phyloP scores from a whole-genome alignment of 2,797 vertebrate genomes.

The Xenentodon cancila region DNA sequence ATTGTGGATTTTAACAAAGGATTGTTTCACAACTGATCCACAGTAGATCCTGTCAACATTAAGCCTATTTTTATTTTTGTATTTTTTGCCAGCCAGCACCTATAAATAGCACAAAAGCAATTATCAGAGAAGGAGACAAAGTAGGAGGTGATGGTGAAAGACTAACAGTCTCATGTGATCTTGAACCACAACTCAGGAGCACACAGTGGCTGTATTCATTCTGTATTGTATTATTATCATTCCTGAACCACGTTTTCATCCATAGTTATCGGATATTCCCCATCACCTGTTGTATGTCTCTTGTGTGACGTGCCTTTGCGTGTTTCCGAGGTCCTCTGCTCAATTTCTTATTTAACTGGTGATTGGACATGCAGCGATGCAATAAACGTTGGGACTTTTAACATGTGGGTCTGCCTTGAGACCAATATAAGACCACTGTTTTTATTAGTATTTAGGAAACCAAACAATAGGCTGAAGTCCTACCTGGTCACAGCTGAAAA shows the following conservation, averaged over 20 bases:
- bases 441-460: too few relatives aligned
- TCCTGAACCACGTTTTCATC: constrained; percentile 72
- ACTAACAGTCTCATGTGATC: constrained; percentile 39
- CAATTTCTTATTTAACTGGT: too few relatives aligned
- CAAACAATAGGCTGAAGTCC: too few relatives aligned
- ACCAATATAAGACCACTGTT: too few relatives aligned
- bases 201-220: constrained; percentile 71
- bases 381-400: too few relatives aligned
- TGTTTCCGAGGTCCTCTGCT: background rate
- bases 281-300: constrained; percentile 18
- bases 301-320: constrained; percentile 23
- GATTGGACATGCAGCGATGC: too few relatives aligned
- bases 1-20: constrained; percentile 17
- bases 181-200: constrained; percentile 68
- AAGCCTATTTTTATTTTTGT: constrained; percentile 22
- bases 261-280: constrained; percentile 35
- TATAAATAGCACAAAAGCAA: constrained; percentile 37
- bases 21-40: constrained; percentile 33
- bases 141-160: constrained; percentile 11
- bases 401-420: too few relatives aligned
- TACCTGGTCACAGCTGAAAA: constrained; percentile 42
- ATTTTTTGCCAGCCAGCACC: constrained; percentile 5
- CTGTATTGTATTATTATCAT: constrained; percentile 67
- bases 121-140: constrained; percentile 14
- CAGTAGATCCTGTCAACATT: constrained; percentile 61